phyloP scores from a whole-genome alignment of 2,113 vertebrate species.

The Opisthocomus hoazin region DNA sequence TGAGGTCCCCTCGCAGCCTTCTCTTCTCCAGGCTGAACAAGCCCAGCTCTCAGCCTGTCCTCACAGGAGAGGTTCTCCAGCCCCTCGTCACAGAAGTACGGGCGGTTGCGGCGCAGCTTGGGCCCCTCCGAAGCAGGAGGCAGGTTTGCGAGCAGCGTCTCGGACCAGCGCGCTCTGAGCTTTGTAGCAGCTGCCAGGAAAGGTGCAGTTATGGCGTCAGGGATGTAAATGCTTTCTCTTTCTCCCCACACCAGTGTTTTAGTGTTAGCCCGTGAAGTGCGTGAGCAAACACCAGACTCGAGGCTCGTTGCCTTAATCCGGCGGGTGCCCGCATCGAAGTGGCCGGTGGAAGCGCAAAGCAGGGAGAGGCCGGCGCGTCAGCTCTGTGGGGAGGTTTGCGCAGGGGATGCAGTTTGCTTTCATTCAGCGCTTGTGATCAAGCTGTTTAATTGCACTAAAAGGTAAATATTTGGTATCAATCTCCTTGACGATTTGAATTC shows the following conservation, averaged over 20 bases:
- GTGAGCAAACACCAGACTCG: neutral
- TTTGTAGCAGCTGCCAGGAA: neutral
- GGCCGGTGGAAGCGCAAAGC: neutral
- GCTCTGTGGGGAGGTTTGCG: neutral
- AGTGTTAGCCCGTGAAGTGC: neutral
- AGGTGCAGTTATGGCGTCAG: neutral
- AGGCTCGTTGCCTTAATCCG: too few species aligned
- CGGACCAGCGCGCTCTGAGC: neutral
- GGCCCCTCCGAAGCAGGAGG: neutral
- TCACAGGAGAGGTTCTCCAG: too few species aligned
- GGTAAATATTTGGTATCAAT: conserved; percentile 24
- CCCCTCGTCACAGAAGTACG: rapidly evolving
- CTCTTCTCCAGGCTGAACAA: too few species aligned
- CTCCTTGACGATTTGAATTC: neutral
- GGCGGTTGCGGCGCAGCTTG: neutral
- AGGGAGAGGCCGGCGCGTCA: neutral
- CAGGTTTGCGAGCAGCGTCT: neutral
- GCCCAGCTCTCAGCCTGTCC: too few species aligned
- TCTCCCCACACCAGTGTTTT: neutral
- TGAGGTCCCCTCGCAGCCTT: too few species aligned
- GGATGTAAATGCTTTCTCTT: neutral
- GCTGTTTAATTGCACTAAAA: neutral
- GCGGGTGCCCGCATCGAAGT: too few species aligned
- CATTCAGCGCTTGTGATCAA: neutral
- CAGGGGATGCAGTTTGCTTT: neutral